phyloP scores from a whole-genome alignment of 2,113 vertebrate species.

The Psophia crepitans region DNA sequence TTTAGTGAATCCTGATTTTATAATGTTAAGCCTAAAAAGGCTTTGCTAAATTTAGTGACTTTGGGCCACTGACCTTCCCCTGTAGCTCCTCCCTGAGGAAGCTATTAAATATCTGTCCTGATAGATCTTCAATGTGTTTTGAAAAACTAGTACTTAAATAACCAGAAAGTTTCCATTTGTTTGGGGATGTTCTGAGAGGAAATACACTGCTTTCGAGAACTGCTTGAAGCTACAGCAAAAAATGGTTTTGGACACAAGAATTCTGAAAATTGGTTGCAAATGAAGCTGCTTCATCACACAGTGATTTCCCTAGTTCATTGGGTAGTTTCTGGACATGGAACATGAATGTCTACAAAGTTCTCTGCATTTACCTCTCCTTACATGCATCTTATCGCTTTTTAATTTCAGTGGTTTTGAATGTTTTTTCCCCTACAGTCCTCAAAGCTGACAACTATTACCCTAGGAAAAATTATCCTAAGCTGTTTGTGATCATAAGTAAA shows the following conservation, averaged over 20 bases:
- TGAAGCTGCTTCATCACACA: not conserved
- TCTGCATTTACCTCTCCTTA: not conserved
- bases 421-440: not conserved
- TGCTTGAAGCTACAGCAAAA: not conserved
- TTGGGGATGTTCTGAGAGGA: not conserved
- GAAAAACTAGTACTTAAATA: not conserved
- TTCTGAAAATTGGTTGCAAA: not conserved
- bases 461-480: not conserved
- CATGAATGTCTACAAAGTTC: not conserved
- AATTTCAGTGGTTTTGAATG: not conserved
- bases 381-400: not conserved
- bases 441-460: not conserved
- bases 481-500: not conserved
- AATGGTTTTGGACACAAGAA: not conserved
- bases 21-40: not conserved
- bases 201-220: not conserved
- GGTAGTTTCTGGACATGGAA: not conserved
- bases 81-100: not conserved
- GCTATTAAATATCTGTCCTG: not conserved
- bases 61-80: not conserved
- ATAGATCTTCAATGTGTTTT: not conserved
- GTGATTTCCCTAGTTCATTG: not conserved
- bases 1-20: not conserved
- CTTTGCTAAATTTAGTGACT: not conserved
- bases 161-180: not conserved